Base-by-base conservation (phyloP, 2,888 invertebrate species). In the Barypeithes pellucidus region DNA sequence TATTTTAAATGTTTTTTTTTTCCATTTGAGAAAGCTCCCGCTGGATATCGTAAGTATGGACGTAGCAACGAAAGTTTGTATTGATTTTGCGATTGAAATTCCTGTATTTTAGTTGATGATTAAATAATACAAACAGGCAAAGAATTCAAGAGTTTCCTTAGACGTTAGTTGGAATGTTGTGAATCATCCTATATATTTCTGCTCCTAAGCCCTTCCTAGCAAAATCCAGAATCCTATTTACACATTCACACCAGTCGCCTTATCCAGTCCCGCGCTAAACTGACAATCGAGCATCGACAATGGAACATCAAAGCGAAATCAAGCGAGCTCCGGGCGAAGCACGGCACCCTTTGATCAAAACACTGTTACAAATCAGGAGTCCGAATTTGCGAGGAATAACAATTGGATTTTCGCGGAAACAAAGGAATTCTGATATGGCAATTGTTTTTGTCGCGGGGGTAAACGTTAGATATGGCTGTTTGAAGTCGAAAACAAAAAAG, bases 311-410 rank as follows among this genome's bases (percentile, higher is more conserved):
- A 81, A 81, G 80, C 76, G 77, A 80, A 81, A 80, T 79, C 80
- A 79, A 79, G 79, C 77, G 73, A 75, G 79, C 80, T 80, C 70
- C 73, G 77, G 80, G 81, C 74, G 76, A 80, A 80, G 77, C 75
- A 69, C 69, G 75, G 73, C 78, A 76, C 78, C 79, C 83, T 84
- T 84, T 84, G 84, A 84, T 84, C 83, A 50, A 80, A 77, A 77
- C 75, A 75, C 78, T 78, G 82, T 81, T 80, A 82, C 82, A 83
- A 84, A 84, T 84, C 83, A 81, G 76, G 77, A 77, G 78, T 77
- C 79, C 77, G 79, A 79, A 80, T 83, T 82, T 81, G 79, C 79
- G 73, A 71, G 77, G 80, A 78, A 80, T 80, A 79, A 79, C 79
- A 79, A 80, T 79, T 75, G 79, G 78, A 73, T 73, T 73, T 73